Conservation (phyloP, 2,797 vertebrate species). For the Centropyge bicolor region DNA sequence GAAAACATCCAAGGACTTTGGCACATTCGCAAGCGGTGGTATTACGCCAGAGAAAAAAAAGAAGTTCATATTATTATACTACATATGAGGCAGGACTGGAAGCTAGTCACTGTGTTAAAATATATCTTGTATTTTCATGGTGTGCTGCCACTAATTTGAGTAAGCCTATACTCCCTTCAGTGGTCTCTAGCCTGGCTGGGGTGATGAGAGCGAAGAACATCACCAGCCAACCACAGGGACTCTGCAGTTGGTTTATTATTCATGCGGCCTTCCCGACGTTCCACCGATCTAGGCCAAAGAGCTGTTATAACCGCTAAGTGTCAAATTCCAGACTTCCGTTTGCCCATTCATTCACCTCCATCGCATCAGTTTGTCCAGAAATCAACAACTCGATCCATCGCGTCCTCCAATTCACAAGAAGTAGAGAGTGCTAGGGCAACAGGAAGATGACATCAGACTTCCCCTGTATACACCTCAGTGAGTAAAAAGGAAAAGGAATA, state of each 20-base stretch:
- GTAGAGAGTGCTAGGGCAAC: constrained; percentile 40
- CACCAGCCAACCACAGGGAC: constrained; percentile 75
- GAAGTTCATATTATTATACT: neutral
- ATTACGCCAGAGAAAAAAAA: neutral
- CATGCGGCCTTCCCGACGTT: constrained; percentile 77
- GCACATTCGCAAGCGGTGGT: constrained; percentile 8
- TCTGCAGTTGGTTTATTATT: constrained; percentile 82
- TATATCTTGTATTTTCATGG: constrained; percentile 41
- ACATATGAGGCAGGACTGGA: constrained; percentile 13
- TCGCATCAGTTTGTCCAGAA: constrained; percentile 57
- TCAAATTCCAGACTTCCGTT: constrained; percentile 66
- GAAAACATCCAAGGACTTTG: constrained; percentile 4
- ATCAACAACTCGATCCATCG: constrained; percentile 55
- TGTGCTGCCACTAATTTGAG: constrained; percentile 48
- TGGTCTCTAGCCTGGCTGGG: constrained; percentile 47
- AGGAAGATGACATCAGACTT: constrained; percentile 60
- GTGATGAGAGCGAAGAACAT: constrained; percentile 71
- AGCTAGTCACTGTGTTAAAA: constrained; percentile 43
- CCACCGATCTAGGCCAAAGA: constrained; percentile 81
- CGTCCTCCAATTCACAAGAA: constrained; percentile 62
- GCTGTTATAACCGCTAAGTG: constrained; percentile 74
- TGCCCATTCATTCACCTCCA: constrained; percentile 73
- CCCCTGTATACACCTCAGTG: constrained; percentile 61
- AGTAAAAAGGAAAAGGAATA: constrained; percentile 74
- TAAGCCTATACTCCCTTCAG: constrained; percentile 40